These are phyloP conservation scores for Cotesia congregata DNA, from an alignment of 2,888 invertebrate genomes.

Conservation along the genomic window DNA sequence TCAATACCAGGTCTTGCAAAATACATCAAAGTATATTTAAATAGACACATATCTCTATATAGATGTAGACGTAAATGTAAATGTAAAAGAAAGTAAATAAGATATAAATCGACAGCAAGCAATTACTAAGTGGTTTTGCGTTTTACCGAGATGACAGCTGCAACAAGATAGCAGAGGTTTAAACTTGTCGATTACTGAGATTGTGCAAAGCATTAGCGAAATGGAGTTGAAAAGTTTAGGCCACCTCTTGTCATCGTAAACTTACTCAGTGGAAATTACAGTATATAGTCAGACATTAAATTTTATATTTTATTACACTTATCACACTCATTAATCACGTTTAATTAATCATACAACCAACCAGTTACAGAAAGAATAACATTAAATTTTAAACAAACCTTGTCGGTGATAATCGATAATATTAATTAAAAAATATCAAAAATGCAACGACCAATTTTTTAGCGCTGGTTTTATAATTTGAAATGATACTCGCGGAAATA, in stretches of 20 bases:
- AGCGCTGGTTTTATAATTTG: neutral
- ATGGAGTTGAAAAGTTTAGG: conserved; percentile 18
- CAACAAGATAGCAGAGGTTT: conserved; percentile 11
- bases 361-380: too few species aligned
- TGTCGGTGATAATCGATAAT: neutral
- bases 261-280: conserved; percentile 9
- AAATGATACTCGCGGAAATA: neutral
- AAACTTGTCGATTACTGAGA: conserved; percentile 15
- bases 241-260: neutral
- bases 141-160: conserved; percentile 2
- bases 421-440: neutral
- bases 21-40: neutral
- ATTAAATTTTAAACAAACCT: too few species aligned
- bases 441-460: neutral
- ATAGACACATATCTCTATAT: neutral
- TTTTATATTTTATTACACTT: neutral
- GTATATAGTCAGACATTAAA: conserved; percentile 6
- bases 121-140: conserved; percentile 14
- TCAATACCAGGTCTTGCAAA: neutral
- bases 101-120: neutral
- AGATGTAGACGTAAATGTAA: neutral
- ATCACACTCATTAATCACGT: neutral
- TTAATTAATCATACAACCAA: neutral
- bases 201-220: conserved; percentile 16
- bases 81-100: neutral